Evolutionary conservation across 2,888 invertebrate genomes (phyloP), one percentile per base, ranked within the genome.

Genomic region (Pristionchus exspectatus): DNA sequence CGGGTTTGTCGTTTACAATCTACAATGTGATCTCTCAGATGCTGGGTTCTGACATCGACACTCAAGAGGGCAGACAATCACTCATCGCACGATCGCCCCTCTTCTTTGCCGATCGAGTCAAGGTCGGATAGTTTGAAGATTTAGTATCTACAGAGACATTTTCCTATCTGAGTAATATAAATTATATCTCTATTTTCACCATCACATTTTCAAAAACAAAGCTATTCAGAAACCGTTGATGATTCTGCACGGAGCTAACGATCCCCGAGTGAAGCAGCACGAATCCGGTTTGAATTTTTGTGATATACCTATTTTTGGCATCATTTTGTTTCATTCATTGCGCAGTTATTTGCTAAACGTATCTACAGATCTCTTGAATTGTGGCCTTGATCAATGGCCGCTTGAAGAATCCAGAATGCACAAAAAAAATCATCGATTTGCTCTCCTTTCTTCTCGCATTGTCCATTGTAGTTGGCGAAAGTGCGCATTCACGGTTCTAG

Each of bases 241-340:
- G 91, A 94, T 95, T 63, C 93, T 95, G 66, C 95, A 95, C 90
- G 95, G 95, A 33, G 92, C 94, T 83, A 95, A 95, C 90, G 95
- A 95, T 90, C 94, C 94, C 21, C 92, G 94, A 54, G 95, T 95
- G 86, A 93, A 93, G 87, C 94, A 95, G 87, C 90, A 92, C 30
- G 95, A 95, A 90, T 94, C 94, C 7, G 94, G 93, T 91, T 27
- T 24, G 72, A 30, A 7, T 18, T 33, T 16, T 24, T 87, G 33
- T 3, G 9, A 50, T 9, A 1, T 7, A 63, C 30, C n/a, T n/a
- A 72, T 38, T 74, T 33, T 38, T 33, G 14, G 9, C 3, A 33
- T 33, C 18, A 21, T 18, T 66, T 66, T 24, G 21, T 24, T 24
- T 50, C 12, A 4, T 59, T 59, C 59, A 18, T 59, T 21, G 21